Conservation (phyloP, 2,113 vertebrate genomes). For the Neolamprologus brichardi region DNA sequence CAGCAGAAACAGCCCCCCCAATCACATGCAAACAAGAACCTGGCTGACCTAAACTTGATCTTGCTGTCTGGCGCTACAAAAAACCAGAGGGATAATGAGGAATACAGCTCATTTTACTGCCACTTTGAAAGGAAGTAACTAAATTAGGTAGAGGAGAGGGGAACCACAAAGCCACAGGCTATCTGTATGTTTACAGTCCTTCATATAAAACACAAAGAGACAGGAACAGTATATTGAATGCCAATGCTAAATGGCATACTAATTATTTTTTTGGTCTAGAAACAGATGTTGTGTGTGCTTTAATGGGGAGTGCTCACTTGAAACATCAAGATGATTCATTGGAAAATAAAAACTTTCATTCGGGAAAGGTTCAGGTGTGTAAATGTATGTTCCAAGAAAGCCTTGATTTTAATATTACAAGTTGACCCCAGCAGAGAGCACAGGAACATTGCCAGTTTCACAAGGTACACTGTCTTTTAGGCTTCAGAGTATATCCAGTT, state of each 20-base stretch:
- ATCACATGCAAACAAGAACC: not conserved
- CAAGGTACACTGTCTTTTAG: not conserved
- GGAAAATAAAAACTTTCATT: not conserved
- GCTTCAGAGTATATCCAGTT: not conserved
- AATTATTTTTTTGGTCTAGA: not conserved
- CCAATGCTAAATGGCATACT: not conserved
- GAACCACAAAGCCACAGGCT: conserved; percentile 14
- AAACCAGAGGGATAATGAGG: conserved; percentile 35
- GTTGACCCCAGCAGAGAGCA: not conserved
- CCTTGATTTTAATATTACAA: not conserved
- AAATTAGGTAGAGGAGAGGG: conserved; percentile 6
- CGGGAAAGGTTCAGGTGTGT: not conserved
- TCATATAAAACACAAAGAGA: conserved; percentile 41
- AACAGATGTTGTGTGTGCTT: conserved; percentile 5
- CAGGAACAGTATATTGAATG: not conserved
- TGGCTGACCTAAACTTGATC: conserved; percentile 51
- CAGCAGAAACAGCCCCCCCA: not conserved
- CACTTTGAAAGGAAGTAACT: conserved; percentile 47
- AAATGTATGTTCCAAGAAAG: not conserved
- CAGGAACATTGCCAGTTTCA: not conserved
- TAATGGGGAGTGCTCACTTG: not conserved
- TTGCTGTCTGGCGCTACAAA: conserved; percentile 31
- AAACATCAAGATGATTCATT: not conserved
- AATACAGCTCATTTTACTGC: conserved; percentile 45
- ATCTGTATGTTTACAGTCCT: conserved; percentile 51